Evolutionary conservation across 2,888 invertebrate species (phyloP).

Genomic region (Torymus auratus): DNA sequence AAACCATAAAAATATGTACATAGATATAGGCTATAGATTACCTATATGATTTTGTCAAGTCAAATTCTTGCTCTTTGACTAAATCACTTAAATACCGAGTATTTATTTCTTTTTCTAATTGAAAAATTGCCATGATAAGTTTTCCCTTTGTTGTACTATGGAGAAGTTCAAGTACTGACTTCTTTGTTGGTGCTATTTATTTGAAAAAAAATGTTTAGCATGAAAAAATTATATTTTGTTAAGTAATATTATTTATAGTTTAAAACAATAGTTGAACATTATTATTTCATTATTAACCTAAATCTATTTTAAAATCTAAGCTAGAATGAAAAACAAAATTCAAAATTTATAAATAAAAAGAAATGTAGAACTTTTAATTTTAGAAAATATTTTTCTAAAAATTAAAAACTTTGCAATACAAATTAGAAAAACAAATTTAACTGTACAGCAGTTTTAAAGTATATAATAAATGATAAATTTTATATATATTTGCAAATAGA

Average conservation of each 20-base stretch:
- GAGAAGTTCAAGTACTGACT: neutral
- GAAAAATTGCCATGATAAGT: neutral
- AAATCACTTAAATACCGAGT: neutral
- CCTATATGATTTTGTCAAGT: neutral
- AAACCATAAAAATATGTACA: no score
- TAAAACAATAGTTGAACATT: neutral
- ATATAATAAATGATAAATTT: no score
- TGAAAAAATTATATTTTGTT: neutral
- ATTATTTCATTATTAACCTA: neutral
- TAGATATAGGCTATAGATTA: neutral
- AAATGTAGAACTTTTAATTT: no score
- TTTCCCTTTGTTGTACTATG: neutral
- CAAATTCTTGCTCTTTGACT: neutral
- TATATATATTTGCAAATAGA: no score
- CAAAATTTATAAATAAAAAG: no score
- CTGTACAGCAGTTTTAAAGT: no score
- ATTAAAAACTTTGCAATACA: no score
- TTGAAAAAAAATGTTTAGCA: neutral
- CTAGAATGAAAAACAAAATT: neutral
- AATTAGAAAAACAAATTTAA: no score
- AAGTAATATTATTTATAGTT: neutral
- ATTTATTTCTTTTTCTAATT: neutral
- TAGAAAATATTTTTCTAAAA: no score
- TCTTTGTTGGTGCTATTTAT: neutral
- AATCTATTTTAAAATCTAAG: neutral